phyloP scores from a whole-genome alignment of 2,113 vertebrate genomes.

The Takifugu bimaculatus region DNA sequence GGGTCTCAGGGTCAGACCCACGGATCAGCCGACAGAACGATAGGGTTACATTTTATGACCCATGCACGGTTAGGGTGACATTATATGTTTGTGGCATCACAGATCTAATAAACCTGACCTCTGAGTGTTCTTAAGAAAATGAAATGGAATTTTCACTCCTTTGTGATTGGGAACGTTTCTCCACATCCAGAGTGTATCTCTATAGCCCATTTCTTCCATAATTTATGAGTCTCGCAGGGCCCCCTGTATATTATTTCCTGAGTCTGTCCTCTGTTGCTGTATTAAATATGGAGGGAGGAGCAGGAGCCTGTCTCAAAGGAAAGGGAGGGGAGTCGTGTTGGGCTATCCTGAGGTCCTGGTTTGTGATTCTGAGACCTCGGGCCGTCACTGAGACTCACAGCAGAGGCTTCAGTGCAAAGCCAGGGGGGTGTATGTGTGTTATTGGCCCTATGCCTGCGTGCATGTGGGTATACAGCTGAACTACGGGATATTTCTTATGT shows the following conservation, averaged over 20 bases:
- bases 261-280: conserved; percentile 46
- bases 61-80: conserved; percentile 6
- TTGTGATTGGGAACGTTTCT: conserved; percentile 33
- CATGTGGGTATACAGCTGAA: conserved; percentile 17
- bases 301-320: conserved; percentile 51
- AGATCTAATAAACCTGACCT: conserved; percentile 21
- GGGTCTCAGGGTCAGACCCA: conserved; percentile 21
- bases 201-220: conserved; percentile 48
- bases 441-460: conserved; percentile 36
- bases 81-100: conserved; percentile 25
- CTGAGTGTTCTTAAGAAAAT: conserved; percentile 1
- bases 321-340: conserved; percentile 44
- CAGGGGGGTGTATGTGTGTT: conserved; percentile 53
- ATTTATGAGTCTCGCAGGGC: conserved; percentile 47
- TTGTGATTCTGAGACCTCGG: conserved; percentile 58
- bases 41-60: conserved; percentile 12
- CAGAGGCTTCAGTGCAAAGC: conserved; percentile 62
- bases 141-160: conserved; percentile 3
- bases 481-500: conserved; percentile 3
- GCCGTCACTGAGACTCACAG: conserved; percentile 55
- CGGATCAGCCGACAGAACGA: conserved; percentile 15
- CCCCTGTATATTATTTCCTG: conserved; percentile 41
- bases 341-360: conserved; percentile 56
- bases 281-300: conserved; percentile 67
- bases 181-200: conserved; percentile 40